Evolutionary conservation across 2,888 invertebrate species (phyloP).

Genomic region (Xanthia icteritia): DNA sequence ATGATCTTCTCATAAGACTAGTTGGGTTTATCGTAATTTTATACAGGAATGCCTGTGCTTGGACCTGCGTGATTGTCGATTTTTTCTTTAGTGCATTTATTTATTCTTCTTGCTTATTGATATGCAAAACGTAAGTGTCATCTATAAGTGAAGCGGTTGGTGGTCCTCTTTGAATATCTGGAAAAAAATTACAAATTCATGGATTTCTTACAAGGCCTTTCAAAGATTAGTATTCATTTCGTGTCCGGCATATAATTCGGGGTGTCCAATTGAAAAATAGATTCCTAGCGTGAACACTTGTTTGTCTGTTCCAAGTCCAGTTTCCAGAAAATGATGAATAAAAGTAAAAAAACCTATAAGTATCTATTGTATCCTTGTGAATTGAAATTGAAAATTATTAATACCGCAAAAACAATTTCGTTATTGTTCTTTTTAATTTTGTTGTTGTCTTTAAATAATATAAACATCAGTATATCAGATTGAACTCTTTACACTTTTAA

Average conservation of each 20-base stretch:
- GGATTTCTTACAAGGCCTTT: slow-evolving; percentile 37
- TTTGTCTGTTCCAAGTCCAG: not conserved
- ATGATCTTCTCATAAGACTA: slow-evolving; percentile 44
- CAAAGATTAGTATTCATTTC: slow-evolving; percentile 57
- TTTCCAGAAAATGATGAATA: slow-evolving; percentile 6
- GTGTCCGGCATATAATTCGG: slow-evolving; percentile 46
- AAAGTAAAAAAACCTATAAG: not conserved
- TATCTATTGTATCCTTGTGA: not conserved
- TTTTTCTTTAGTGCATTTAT: slow-evolving; percentile 31
- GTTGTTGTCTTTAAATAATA: not conserved
- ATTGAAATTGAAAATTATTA: too few relatives aligned
- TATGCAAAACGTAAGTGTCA: slow-evolving; percentile 50
- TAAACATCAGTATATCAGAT: too few relatives aligned
- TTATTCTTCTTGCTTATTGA: slow-evolving; percentile 47
- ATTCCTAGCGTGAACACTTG: slow-evolving; percentile 5
- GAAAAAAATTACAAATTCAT: slow-evolving; percentile 50
- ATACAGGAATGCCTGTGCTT: slow-evolving; percentile 45
- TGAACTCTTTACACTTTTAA: too few relatives aligned
- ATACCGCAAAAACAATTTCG: not conserved
- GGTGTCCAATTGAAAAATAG: slow-evolving; percentile 26
- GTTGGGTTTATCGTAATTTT: slow-evolving; percentile 47
- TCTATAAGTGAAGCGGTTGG: slow-evolving; percentile 50
- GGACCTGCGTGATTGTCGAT: slow-evolving; percentile 38
- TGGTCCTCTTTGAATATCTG: slow-evolving; percentile 57
- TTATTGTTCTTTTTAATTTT: not conserved